These are phyloP conservation scores for Adrianichthys oophorus DNA, from an alignment of 2,797 vertebrate species.

Conservation along the genomic window DNA sequence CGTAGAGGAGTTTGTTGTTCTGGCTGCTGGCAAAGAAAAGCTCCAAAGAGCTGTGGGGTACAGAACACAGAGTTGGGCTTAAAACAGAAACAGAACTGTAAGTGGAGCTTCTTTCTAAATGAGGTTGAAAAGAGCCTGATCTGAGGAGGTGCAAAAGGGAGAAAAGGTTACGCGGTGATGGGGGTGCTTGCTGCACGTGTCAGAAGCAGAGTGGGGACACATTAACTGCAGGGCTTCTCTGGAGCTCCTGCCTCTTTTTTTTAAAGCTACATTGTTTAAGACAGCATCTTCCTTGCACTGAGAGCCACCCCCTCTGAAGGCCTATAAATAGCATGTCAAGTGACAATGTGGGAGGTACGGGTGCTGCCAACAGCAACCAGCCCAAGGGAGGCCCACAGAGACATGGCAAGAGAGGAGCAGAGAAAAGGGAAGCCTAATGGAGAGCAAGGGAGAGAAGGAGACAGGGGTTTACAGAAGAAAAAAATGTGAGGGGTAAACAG, in stretches of 20 bases:
- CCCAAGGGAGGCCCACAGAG: conserved; percentile 77
- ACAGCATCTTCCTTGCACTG: conserved; percentile 79
- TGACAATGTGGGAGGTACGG: conserved; percentile 80
- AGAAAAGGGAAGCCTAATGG: conserved; percentile 37
- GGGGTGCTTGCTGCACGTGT: conserved; percentile 25
- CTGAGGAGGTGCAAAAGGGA: conserved; percentile 11
- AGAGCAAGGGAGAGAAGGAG: conserved; percentile 45
- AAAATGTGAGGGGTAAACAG: conserved; percentile 37
- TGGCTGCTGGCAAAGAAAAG: conserved; percentile 94
- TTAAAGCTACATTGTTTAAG: conserved; percentile 79
- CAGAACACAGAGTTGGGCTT: neutral
- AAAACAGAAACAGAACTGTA: conserved; percentile 11
- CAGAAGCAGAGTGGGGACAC: conserved; percentile 42
- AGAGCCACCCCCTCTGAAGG: conserved; percentile 76
- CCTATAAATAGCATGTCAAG: conserved; percentile 84
- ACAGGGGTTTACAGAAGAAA: conserved; percentile 43
- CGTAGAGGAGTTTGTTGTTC: conserved; percentile 92
- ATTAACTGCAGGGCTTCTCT: conserved; percentile 52
- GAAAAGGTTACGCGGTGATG: conserved; percentile 9
- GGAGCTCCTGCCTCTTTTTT: conserved; percentile 73
- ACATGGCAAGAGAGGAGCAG: conserved; percentile 52
- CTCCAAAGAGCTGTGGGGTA: conserved; percentile 85
- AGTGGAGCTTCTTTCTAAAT: conserved; percentile 9
- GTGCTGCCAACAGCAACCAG: conserved; percentile 78
- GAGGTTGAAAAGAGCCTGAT: conserved; percentile 5